phyloP scores from a whole-genome alignment of 1,140 invertebrate genomes.

The Caenorhabditis remanei region DNA sequence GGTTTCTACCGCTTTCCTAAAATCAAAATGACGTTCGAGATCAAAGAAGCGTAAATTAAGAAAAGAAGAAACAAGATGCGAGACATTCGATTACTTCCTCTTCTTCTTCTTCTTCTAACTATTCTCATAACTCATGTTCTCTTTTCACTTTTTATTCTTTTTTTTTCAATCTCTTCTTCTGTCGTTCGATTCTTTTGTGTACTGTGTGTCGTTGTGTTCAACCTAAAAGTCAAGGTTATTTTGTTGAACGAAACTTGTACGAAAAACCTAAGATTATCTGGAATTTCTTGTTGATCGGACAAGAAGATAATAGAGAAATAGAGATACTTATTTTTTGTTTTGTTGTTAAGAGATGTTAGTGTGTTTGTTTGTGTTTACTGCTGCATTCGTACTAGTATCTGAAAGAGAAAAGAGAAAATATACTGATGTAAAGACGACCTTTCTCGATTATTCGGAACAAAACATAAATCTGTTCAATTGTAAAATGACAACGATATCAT shows the following conservation, averaged over 20 bases:
- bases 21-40: background rate
- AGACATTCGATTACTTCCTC: background rate
- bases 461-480: too few relatives aligned
- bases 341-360: background rate
- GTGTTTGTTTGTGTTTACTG: slow-evolving; percentile 25
- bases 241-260: slow-evolving; percentile 3
- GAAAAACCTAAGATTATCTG: slow-evolving; percentile 35
- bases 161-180: background rate
- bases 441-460: too few relatives aligned
- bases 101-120: background rate
- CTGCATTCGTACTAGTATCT: background rate
- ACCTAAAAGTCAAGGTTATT: slow-evolving; percentile 42
- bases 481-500: too few relatives aligned
- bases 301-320: background rate
- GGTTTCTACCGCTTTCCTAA: background rate
- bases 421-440: background rate
- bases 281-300: background rate
- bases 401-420: background rate
- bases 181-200: slow-evolving; percentile 27
- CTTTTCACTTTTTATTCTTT: slow-evolving; percentile 27
- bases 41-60: background rate
- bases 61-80: background rate
- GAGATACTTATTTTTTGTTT: background rate
- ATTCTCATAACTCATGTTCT: slow-evolving; percentile 30
- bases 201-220: slow-evolving; percentile 6